Base-by-base conservation (phyloP, 92 coral and sea anemone species). In the Zoanthus gigantus region DNA sequence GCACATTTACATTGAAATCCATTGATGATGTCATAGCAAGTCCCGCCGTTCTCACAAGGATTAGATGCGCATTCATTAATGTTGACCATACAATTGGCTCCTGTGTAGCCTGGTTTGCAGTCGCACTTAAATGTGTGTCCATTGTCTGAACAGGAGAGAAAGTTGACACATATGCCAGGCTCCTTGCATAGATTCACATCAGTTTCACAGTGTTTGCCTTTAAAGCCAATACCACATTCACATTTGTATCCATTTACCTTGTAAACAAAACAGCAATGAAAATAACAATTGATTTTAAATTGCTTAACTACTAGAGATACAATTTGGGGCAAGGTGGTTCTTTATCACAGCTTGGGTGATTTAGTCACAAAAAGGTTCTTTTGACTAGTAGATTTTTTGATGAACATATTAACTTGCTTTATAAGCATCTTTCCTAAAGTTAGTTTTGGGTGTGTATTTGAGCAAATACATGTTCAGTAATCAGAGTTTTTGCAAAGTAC, bases 41-140 rank as follows among this genome's bases (percentile, higher is more conserved):
- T 95, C 10, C 98, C 98, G n/a, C 98, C 98, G 88, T 95, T 95
- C 86, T 87, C 84, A 81, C 99, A 97, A 30, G 99, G 99, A 17
- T 90, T 88, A 15, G 94, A 88, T 2, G 86, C 90, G 76, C 99
- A 97, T 79, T 97, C 99, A 82, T 97, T 90, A 44, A 95, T 92
- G 74, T 97, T 90, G 17, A 97, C 94, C 4, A 92, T 98, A 92
- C 99, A 97, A 88, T 97, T 97, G 37, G 96, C 88, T 73, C 99
- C 99, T 58, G 95, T 94, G 78, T 89, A 97, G 13, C 99, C 99
- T 60, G 98, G 89, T 52, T 90, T 86, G 79, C 99, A 97, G 14
- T 72, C 86, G 85, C 99, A 97, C 73, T 92, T 92, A n/a, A 94
- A 95, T 82, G 78, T 90, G 53, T 87, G 94, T 11, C 99, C 98